phyloP scores from a whole-genome alignment of 2,113 vertebrate species.

The Planiliza haematocheilus region DNA sequence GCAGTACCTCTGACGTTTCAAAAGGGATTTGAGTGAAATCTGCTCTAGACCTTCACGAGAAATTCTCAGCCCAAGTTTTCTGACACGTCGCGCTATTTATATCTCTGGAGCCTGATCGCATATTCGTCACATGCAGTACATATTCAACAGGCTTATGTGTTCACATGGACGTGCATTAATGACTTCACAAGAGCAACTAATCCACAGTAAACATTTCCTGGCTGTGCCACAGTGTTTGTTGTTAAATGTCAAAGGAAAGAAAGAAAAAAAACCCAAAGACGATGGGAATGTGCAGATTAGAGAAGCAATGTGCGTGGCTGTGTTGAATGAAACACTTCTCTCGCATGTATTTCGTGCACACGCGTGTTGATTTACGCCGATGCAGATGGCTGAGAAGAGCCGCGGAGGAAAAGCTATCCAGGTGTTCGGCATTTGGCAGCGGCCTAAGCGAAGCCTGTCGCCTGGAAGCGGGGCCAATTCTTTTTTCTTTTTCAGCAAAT shows the following conservation, averaged over 20 bases:
- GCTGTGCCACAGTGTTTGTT: slow-evolving; percentile 26
- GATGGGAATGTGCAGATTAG: slow-evolving; percentile 31
- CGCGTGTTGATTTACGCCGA: neutral
- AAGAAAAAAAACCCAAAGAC: too few relatives aligned
- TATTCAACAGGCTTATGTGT: slow-evolving; percentile 43
- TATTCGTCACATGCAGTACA: slow-evolving; percentile 17
- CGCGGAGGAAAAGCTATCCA: slow-evolving; percentile 14
- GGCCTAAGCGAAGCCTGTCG: neutral
- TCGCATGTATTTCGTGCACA: too few relatives aligned
- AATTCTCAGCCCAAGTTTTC: slow-evolving; percentile 2
- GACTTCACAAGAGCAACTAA: slow-evolving; percentile 47
- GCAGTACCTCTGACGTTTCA: neutral
- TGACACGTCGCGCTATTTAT: slow-evolving; percentile 36
- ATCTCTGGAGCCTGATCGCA: slow-evolving; percentile 6
- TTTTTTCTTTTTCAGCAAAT: neutral
- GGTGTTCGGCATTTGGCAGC: slow-evolving; percentile 21
- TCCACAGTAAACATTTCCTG: slow-evolving; percentile 32
- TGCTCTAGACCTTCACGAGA: too few relatives aligned
- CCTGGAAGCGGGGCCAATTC: too few relatives aligned
- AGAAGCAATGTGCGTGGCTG: neutral
- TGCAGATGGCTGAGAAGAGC: neutral
- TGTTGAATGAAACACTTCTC: slow-evolving; percentile 32
- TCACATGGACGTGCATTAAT: slow-evolving; percentile 43
- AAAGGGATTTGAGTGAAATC: neutral
- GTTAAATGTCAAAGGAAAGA: slow-evolving; percentile 40